These are phyloP conservation scores for Agrilus mali DNA, from an alignment of 2,888 invertebrate genomes.

Conservation along the genomic window DNA sequence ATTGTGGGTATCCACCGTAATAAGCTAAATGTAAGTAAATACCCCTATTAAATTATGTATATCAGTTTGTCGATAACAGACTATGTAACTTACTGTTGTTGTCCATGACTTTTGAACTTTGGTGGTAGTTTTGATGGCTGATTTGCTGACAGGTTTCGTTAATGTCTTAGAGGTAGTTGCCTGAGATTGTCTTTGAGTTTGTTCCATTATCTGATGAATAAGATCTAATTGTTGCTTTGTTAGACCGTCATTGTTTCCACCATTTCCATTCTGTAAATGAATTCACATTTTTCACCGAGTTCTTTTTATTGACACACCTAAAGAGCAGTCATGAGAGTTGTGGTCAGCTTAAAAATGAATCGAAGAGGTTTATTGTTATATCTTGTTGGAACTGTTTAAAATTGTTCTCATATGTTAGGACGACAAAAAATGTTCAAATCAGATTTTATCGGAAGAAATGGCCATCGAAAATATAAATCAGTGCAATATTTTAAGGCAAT, in stretches of 20 bases:
- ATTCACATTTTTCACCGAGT: neutral
- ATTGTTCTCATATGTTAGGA: too few relatives aligned
- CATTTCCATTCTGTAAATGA: conserved; percentile 31
- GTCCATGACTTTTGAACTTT: conserved; percentile 30
- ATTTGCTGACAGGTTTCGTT: conserved; percentile 22
- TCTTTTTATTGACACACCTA: too few relatives aligned
- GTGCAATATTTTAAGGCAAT: too few relatives aligned
- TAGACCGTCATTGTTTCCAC: conserved; percentile 50
- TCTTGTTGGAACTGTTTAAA: too few relatives aligned
- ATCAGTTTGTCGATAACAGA: too few relatives aligned
- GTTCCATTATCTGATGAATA: conserved; percentile 66
- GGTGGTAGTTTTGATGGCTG: conserved; percentile 22
- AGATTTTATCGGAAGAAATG: neutral
- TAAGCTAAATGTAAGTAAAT: too few relatives aligned
- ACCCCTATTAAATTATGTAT: too few relatives aligned
- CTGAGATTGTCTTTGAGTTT: conserved; percentile 49
- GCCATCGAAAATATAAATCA: too few relatives aligned
- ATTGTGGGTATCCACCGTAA: too few relatives aligned
- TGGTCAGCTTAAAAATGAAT: too few relatives aligned
- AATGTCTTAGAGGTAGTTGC: conserved; percentile 32
- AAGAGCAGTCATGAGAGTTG: too few relatives aligned
- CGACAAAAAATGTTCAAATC: neutral
- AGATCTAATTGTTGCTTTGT: conserved; percentile 62
- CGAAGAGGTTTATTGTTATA: too few relatives aligned
- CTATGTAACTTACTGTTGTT: conserved; percentile 25